phyloP scores from a whole-genome alignment of 2,888 invertebrate genomes.

The Euphydryas editha region DNA sequence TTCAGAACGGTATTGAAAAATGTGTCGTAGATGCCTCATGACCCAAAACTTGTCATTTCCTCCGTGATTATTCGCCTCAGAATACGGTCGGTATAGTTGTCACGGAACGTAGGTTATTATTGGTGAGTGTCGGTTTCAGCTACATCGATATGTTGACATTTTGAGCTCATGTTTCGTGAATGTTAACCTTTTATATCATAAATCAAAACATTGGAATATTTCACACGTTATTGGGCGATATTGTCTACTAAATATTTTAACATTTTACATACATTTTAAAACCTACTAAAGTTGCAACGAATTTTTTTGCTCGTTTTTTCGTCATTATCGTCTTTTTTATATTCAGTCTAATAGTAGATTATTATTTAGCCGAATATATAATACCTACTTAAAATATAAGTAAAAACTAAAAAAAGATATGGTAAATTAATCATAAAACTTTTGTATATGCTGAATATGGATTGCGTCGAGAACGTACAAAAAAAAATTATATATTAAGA shows the following conservation, averaged over 20 bases:
- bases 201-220: background rate
- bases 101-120: constrained; percentile 68
- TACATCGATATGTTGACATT: constrained; percentile 54
- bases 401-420: no score
- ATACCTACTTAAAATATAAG: no score
- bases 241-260: background rate
- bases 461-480: no score
- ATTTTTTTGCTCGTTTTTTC: no score
- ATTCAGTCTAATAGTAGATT: no score
- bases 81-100: constrained; percentile 51
- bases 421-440: no score
- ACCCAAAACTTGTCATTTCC: constrained; percentile 79
- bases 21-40: constrained; percentile 51
- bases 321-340: no score
- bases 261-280: no score
- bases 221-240: background rate
- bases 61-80: constrained; percentile 69
- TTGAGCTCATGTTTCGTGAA: constrained; percentile 43
- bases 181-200: background rate
- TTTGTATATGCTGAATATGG: no score
- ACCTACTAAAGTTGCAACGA: no score
- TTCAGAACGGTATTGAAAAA: constrained; percentile 36
- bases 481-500: no score
- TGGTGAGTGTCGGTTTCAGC: constrained; percentile 62
- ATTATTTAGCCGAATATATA: no score